Evolutionary conservation across 2,797 vertebrate genomes (phyloP).

Genomic region (Spatula clypeata): DNA sequence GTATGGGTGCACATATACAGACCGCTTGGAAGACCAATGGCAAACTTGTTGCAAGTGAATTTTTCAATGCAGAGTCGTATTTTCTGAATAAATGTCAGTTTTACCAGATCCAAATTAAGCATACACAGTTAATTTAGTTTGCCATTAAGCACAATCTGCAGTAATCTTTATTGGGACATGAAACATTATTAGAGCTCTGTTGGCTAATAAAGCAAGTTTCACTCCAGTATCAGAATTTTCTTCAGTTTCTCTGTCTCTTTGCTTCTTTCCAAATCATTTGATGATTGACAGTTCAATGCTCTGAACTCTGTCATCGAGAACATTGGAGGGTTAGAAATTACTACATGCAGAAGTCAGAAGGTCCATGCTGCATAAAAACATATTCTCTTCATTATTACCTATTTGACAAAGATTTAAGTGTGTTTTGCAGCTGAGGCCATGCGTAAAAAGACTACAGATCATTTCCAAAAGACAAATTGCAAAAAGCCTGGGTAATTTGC

Average conservation of each 20-base stretch:
- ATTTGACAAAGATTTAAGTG: conserved; percentile 62
- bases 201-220: background rate
- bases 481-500: background rate
- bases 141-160: background rate
- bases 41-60: background rate
- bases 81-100: background rate
- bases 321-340: conserved; percentile 2
- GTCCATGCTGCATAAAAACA: conserved; percentile 3
- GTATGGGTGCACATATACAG: background rate
- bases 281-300: conserved; percentile 48
- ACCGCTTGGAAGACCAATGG: background rate
- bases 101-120: background rate
- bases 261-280: conserved; percentile 19
- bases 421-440: conserved; percentile 12
- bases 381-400: conserved; percentile 27
- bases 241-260: conserved; percentile 23
- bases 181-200: background rate
- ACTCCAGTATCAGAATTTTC: conserved; percentile 9
- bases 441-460: background rate
- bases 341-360: background rate
- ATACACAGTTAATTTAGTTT: background rate
- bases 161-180: background rate
- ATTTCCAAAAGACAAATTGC: conserved; percentile 30
- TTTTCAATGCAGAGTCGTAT: background rate
- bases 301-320: background rate